These are phyloP conservation scores for Halcyon senegalensis DNA, from an alignment of 2,113 vertebrate species.

Conservation along the genomic window DNA sequence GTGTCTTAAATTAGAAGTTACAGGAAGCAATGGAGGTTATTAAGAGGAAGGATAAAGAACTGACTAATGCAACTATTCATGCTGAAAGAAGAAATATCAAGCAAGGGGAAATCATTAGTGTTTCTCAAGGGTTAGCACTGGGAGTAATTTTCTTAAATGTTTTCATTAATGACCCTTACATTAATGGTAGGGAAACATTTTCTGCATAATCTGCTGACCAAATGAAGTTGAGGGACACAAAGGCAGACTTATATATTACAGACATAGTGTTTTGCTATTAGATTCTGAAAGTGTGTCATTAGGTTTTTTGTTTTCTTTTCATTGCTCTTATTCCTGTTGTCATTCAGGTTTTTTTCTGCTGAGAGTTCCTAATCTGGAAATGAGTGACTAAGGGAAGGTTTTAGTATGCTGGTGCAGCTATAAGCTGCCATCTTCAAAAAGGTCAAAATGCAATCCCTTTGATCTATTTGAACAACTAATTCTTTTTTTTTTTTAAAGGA, in stretches of 20 bases:
- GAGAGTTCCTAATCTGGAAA: neutral
- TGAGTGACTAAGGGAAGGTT: neutral
- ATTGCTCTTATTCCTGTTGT: neutral
- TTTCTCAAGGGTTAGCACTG: constrained; percentile 14
- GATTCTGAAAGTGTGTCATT: neutral
- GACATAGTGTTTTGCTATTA: neutral
- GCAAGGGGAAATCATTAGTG: constrained; percentile 5
- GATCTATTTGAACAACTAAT: neutral
- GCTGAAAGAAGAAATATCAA: constrained; percentile 8
- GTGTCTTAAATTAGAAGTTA: neutral
- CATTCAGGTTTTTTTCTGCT: neutral
- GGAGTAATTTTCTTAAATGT: constrained; percentile 47
- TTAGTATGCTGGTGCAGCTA: neutral
- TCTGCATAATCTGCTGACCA: neutral
- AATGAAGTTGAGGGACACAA: neutral
- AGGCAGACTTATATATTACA: neutral
- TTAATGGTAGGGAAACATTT: constrained; percentile 29
- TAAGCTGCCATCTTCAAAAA: neutral
- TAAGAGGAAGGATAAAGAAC: neutral
- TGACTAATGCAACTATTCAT: neutral
- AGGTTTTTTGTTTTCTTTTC: neutral
- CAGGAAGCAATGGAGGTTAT: neutral
- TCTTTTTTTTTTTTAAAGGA: too few relatives aligned
- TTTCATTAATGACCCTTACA: constrained; percentile 30
- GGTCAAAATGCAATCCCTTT: neutral